phyloP scores from a whole-genome alignment of 2,113 vertebrate species.

The Toxotes chatareus region DNA sequence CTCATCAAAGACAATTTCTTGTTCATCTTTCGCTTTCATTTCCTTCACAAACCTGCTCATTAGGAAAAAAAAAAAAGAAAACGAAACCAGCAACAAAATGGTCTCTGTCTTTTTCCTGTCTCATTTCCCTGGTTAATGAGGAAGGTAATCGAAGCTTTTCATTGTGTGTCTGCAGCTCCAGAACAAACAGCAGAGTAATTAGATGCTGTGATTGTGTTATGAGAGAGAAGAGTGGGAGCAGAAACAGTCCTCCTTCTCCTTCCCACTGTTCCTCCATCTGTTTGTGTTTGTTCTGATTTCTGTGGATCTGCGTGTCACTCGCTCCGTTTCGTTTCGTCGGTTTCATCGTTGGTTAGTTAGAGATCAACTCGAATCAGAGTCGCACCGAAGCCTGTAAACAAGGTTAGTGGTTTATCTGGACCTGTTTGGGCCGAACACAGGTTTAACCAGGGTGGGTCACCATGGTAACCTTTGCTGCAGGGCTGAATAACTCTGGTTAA shows the following conservation, averaged over 20 bases:
- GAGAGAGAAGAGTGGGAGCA: background rate
- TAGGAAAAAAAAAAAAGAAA: background rate
- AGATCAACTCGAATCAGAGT: no score
- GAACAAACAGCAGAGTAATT: conserved; percentile 53
- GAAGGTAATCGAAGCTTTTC: conserved; percentile 34
- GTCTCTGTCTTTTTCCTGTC: background rate
- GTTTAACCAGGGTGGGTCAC: no score
- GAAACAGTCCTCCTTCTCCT: background rate
- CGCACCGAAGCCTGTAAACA: no score
- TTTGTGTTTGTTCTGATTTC: background rate
- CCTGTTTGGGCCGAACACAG: no score
- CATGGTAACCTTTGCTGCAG: no score
- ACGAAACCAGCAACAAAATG: background rate
- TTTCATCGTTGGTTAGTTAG: no score
- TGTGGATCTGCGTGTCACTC: background rate
- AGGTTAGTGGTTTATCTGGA: no score
- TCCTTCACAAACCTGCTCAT: background rate
- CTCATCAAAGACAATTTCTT: background rate
- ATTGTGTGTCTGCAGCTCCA: conserved; percentile 34
- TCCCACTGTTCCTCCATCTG: conserved; percentile 27
- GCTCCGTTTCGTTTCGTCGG: no score
- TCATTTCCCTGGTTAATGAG: conserved; percentile 26
- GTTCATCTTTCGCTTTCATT: conserved; percentile 3
- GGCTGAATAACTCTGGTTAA: no score
- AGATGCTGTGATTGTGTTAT: conserved; percentile 40